phyloP scores from a whole-genome alignment of 2,797 vertebrate genomes.

The Lerista edwardsae region DNA sequence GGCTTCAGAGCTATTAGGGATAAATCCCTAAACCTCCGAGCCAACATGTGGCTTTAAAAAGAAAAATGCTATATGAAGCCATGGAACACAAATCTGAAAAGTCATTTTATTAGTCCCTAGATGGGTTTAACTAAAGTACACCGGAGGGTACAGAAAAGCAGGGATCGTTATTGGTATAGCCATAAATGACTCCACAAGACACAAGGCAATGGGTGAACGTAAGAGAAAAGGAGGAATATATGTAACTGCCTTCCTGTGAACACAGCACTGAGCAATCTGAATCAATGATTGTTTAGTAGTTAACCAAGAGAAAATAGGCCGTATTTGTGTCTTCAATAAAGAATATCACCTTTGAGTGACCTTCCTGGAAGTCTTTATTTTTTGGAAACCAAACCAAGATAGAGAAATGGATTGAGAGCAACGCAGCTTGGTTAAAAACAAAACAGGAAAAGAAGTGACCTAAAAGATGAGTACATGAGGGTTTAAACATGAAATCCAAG shows the following conservation, averaged over 20 bases:
- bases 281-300: slow-evolving; percentile 54
- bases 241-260: slow-evolving; percentile 26
- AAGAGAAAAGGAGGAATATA: neutral
- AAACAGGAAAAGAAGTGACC: slow-evolving; percentile 29
- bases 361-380: slow-evolving; percentile 48
- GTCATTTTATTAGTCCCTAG: slow-evolving; percentile 26
- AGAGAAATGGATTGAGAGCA: slow-evolving; percentile 49
- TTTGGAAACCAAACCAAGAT: slow-evolving; percentile 57
- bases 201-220: neutral
- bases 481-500: slow-evolving; percentile 37
- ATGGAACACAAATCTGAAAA: slow-evolving; percentile 29
- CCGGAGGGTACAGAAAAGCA: slow-evolving; percentile 31
- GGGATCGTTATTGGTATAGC: slow-evolving; percentile 1
- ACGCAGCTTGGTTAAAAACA: neutral
- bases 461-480: slow-evolving; percentile 28
- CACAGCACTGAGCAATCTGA: slow-evolving; percentile 27
- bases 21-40: slow-evolving; percentile 1
- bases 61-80: neutral
- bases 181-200: slow-evolving; percentile 8
- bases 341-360: slow-evolving; percentile 40
- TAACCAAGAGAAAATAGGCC: slow-evolving; percentile 50
- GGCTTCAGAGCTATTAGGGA: neutral
- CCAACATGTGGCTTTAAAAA: slow-evolving; percentile 27
- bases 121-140: slow-evolving; percentile 29
- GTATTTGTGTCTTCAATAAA: slow-evolving; percentile 63